Conservation (phyloP, 2,113 vertebrate genomes). For the Prietella phreatophila region DNA sequence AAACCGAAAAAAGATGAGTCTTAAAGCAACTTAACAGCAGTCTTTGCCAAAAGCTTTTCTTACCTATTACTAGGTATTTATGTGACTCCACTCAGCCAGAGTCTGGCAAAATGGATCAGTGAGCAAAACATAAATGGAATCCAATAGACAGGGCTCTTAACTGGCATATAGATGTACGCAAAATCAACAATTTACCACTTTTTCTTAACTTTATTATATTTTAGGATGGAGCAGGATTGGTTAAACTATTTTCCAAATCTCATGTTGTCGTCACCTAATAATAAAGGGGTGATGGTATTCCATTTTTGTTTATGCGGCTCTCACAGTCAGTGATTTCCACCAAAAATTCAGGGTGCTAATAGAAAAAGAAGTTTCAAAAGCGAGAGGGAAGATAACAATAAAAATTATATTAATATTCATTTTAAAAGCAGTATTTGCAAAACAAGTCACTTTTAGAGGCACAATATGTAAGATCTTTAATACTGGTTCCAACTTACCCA, state of each 20-base stretch:
- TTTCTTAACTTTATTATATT: not conserved
- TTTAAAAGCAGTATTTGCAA: not conserved
- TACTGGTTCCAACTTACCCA: not conserved
- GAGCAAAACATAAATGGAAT: not conserved
- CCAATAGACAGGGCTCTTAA: not conserved
- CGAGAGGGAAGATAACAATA: not conserved
- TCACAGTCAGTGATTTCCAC: not conserved
- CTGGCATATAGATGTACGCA: not conserved
- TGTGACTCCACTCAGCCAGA: not conserved
- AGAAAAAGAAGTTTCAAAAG: not conserved
- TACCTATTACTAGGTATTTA: not conserved
- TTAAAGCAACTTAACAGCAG: not conserved
- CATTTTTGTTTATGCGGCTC: not conserved
- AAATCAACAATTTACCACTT: not conserved
- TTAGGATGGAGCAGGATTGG: not conserved
- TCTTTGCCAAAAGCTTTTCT: not conserved
- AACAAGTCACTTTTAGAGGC: not conserved
- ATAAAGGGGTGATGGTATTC: not conserved
- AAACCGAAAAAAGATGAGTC: not conserved
- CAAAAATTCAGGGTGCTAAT: not conserved
- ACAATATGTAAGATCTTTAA: not conserved
- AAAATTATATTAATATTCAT: not conserved
- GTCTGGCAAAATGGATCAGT: not conserved
- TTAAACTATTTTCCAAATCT: not conserved
- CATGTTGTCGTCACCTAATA: not conserved